These are phyloP conservation scores for Xyrauchen texanus DNA, from an alignment of 2,113 vertebrate genomes.

Conservation along the genomic window DNA sequence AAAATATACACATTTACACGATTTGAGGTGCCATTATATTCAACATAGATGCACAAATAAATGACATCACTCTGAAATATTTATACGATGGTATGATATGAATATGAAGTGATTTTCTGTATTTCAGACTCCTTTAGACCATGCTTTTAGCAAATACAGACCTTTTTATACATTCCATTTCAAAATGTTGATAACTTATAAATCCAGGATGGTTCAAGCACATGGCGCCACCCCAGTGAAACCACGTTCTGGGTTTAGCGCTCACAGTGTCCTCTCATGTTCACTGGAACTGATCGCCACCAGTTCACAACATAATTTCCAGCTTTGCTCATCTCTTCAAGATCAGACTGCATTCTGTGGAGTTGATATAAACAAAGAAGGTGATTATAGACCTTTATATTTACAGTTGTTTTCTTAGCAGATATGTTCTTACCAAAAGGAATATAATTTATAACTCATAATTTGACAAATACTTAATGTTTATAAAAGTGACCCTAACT, in stretches of 20 bases:
- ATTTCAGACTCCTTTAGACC: background rate
- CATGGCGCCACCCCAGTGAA: background rate
- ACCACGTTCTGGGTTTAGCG: background rate
- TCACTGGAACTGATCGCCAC: conserved; percentile 15
- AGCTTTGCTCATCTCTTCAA: background rate
- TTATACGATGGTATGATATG: conserved; percentile 5
- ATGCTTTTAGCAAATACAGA: conserved; percentile 31
- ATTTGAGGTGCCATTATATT: background rate
- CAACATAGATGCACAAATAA: background rate
- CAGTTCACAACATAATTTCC: background rate
- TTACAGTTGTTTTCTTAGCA: background rate
- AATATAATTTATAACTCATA: too few relatives aligned
- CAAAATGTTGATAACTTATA: conserved; percentile 16
- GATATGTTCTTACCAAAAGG: background rate
- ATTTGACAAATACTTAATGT: too few relatives aligned
- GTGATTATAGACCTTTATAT: background rate
- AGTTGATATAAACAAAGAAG: background rate
- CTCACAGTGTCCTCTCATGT: background rate
- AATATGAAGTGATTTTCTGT: conserved; percentile 1
- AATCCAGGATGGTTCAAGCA: conserved; percentile 26
- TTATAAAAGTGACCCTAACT: too few relatives aligned
- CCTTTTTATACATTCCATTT: conserved; percentile 24
- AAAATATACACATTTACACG: conserved; percentile 1
- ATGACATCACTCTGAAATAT: background rate
- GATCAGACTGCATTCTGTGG: conserved; percentile 35